Evolutionary conservation across 2,888 invertebrate species (phyloP).

Genomic region (Caradrina kadenii): DNA sequence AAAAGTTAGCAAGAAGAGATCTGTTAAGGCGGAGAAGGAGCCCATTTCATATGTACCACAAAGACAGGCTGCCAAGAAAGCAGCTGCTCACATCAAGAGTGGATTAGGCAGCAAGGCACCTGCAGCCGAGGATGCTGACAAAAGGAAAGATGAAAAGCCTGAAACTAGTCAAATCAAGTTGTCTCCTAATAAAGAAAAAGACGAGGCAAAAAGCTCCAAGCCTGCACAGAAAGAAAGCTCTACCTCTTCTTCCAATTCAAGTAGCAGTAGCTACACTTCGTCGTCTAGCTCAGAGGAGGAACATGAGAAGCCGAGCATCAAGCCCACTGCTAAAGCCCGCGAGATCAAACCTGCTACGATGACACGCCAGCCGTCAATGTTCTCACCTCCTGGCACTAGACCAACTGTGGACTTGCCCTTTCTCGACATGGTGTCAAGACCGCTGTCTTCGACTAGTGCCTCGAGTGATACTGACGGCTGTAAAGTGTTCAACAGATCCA

Average conservation of each 20-base stretch:
- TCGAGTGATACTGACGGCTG: conserved; percentile 91
- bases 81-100: conserved; percentile 97
- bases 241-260: conserved; percentile 89
- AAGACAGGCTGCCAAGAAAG: conserved; percentile 97
- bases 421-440: conserved; percentile 94
- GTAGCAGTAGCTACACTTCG: conserved; percentile 90
- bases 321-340: conserved; percentile 84
- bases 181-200: conserved; percentile 89
- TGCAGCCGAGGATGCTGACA: conserved; percentile 80
- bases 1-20: conserved; percentile 86
- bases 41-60: conserved; percentile 96
- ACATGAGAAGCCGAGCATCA: conserved; percentile 80
- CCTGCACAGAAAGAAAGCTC: conserved; percentile 82
- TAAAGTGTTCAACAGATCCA: conserved; percentile 81
- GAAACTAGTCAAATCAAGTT: conserved; percentile 71
- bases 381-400: conserved; percentile 86
- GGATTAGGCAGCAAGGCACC: conserved; percentile 92
- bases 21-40: conserved; percentile 92
- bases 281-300: conserved; percentile 92
- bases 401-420: conserved; percentile 93
- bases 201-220: conserved; percentile 80
- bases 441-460: conserved; percentile 91
- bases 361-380: conserved; percentile 80
- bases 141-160: conserved; percentile 82
- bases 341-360: conserved; percentile 82